Evolutionary conservation across 2,888 invertebrate genomes (phyloP).

Genomic region (Clepsis dumicolana): DNA sequence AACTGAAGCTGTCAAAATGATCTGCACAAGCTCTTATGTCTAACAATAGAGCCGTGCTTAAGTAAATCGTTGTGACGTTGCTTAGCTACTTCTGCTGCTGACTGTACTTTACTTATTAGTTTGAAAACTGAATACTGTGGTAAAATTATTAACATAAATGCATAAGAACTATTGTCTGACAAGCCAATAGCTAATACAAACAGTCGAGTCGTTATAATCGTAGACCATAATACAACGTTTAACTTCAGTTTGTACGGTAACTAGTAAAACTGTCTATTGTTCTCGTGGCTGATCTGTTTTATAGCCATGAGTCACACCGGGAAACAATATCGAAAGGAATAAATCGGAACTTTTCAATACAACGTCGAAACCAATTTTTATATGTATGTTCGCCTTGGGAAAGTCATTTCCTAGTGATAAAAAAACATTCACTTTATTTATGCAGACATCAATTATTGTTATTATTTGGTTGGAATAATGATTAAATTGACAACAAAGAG

Average conservation of each 20-base stretch:
- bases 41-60: too few species aligned
- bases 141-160: neutral
- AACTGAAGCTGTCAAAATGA: too few species aligned
- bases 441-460: neutral
- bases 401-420: neutral
- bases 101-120: too few species aligned
- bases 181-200: constrained; percentile 7
- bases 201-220: constrained; percentile 16
- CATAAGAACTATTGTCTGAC: constrained; percentile 1
- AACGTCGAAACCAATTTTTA: constrained; percentile 48
- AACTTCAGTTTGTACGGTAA: constrained; percentile 48
- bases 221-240: constrained; percentile 16
- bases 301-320: constrained; percentile 56
- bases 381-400: neutral
- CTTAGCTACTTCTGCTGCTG: too few species aligned
- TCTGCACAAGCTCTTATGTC: too few species aligned
- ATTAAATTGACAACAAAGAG: neutral
- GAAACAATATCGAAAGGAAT: constrained; percentile 50
- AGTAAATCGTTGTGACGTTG: too few species aligned
- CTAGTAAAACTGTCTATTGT: constrained; percentile 61
- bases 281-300: constrained; percentile 49
- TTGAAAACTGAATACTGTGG: neutral
- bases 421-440: neutral
- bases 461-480: neutral
- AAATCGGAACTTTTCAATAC: constrained; percentile 49